Percentiles rank a stretch among this genome's conserved stretches.
These are phyloP conservation scores for Drosophila ustulata DNA, from an alignment of 2,888 invertebrate genomes.

Conservation along the genomic window DNA sequence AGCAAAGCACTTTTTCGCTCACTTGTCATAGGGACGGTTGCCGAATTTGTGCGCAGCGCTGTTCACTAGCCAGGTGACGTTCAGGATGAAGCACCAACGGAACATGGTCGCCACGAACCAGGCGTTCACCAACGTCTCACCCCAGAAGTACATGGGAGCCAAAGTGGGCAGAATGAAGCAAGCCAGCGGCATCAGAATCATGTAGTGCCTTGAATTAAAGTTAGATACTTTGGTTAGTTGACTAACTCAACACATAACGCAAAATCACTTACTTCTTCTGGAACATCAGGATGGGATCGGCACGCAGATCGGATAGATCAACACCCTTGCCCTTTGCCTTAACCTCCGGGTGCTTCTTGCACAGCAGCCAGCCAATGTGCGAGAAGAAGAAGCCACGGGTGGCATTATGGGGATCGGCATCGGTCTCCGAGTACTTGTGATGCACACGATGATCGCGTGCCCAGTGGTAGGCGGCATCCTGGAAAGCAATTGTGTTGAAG, in stretches of 20 bases:
- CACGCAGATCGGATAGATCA: constrained; percentile 92
- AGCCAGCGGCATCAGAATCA: constrained; percentile 89
- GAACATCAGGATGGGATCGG: constrained; percentile 93
- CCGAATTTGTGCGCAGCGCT: constrained; percentile 94
- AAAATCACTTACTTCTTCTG: constrained; percentile 91
- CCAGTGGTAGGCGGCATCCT: constrained; percentile 93
- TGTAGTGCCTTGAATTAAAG: constrained; percentile 88
- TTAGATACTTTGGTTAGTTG: background rate
- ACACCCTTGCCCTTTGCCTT: constrained; percentile 93
- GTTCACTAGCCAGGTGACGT: constrained; percentile 96
- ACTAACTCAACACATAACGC: background rate
- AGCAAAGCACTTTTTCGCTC: constrained; percentile 63
- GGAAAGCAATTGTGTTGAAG: constrained; percentile 96
- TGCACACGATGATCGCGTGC: constrained; percentile 93
- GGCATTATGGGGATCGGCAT: constrained; percentile 97
- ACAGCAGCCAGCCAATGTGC: constrained; percentile 97
- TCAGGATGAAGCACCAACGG: constrained; percentile 92
- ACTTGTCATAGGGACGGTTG: constrained; percentile 90
- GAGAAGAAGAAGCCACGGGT: constrained; percentile 97
- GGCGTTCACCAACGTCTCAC: constrained; percentile 89
- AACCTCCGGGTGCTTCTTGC: constrained; percentile 95
- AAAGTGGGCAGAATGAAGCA: constrained; percentile 92
- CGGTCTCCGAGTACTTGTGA: constrained; percentile 97
- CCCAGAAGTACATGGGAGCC: constrained; percentile 92
- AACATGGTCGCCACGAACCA: constrained; percentile 90